Base-by-base conservation (phyloP, 2,888 invertebrate genomes). In the Tiphia femorata region DNA sequence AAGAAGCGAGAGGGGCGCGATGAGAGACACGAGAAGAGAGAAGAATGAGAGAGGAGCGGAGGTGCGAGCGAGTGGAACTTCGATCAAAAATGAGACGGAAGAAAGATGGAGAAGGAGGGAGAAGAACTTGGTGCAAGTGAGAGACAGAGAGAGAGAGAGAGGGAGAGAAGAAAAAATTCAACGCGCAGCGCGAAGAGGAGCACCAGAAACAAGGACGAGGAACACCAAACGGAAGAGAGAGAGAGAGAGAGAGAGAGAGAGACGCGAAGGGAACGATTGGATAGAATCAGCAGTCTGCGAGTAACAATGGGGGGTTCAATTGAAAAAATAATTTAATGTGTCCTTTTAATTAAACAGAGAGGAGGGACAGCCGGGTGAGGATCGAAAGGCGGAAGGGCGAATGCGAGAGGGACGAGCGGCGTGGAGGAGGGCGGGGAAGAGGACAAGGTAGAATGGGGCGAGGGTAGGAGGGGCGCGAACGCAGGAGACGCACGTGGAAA, bases 271-370 rank as follows among this genome's bases (percentile, higher is more conserved):
- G 72, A 73, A 75, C 77, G 79, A 78, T 81, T 75, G 80, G 81
- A 81, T 78, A 74, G 78, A 78, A 79, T 80, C 80, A 79, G 79
- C 79, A 79, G 80, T 79, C 78, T 79, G 81, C 80, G 77, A 79
- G 77, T 81, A 81, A 81, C 81, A 81, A 81, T 81, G 77, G 79
- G 73, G 76, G 79, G 79, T 79, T 79, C 79, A 78, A 80, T 81
- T 80, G 80, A 81, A 82, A 81, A 82, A 80, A 80, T 80, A 82
- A 81, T 81, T 81, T 82, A 81, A 82, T 80, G 81, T 81, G 80
- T 81, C 78, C 77, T 78, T 80, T 81, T 82, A 81, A 81, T 81
- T 80, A 80, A 81, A 81, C 77, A 78, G 78, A 79, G 80, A 78
- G 77, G 79, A 72, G 68, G 72, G 74, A 75, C 67, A 72, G 73